phyloP scores from a whole-genome alignment of 2,888 invertebrate genomes.

The Cosmia trapezina region DNA sequence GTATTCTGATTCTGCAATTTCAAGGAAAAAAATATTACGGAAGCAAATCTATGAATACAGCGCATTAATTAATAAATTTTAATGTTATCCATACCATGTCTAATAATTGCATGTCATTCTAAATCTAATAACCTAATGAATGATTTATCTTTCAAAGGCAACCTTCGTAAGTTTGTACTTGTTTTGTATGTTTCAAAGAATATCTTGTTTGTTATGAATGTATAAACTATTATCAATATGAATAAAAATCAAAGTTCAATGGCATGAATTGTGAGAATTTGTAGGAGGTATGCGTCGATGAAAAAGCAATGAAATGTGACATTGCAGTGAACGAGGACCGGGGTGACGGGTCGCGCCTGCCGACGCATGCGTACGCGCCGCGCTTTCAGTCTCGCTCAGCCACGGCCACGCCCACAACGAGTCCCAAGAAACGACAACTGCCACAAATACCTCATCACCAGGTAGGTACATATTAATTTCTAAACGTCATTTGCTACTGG shows the following conservation, averaged over 20 bases:
- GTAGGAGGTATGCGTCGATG: slow-evolving; percentile 33
- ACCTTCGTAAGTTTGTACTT: slow-evolving; percentile 66
- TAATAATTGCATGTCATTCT: slow-evolving; percentile 70
- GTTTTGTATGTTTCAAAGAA: slow-evolving; percentile 43
- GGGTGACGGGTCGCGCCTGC: slow-evolving; percentile 82
- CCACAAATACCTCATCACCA: slow-evolving; percentile 97
- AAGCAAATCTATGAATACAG: slow-evolving; percentile 45
- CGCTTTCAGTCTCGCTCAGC: slow-evolving; percentile 96
- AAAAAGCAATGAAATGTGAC: slow-evolving; percentile 68
- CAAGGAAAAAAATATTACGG: slow-evolving; percentile 3
- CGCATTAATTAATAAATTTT: slow-evolving; percentile 47
- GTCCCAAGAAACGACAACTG: slow-evolving; percentile 98
- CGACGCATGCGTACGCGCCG: slow-evolving; percentile 91
- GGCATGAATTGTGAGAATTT: slow-evolving; percentile 42
- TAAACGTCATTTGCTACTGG: neutral
- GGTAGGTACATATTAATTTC: slow-evolving; percentile 77
- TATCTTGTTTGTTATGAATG: slow-evolving; percentile 43
- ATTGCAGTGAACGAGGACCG: slow-evolving; percentile 82
- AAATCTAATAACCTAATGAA: slow-evolving; percentile 57
- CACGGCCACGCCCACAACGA: slow-evolving; percentile 98
- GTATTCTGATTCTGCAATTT: slow-evolving; percentile 48
- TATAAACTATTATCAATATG: slow-evolving; percentile 49
- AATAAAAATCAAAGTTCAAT: slow-evolving; percentile 58
- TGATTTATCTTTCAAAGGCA: slow-evolving; percentile 70
- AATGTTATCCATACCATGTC: slow-evolving; percentile 58